Evolutionary conservation across 1,140 invertebrate species (phyloP).

Genomic region (Thaumatotibia leucotreta): DNA sequence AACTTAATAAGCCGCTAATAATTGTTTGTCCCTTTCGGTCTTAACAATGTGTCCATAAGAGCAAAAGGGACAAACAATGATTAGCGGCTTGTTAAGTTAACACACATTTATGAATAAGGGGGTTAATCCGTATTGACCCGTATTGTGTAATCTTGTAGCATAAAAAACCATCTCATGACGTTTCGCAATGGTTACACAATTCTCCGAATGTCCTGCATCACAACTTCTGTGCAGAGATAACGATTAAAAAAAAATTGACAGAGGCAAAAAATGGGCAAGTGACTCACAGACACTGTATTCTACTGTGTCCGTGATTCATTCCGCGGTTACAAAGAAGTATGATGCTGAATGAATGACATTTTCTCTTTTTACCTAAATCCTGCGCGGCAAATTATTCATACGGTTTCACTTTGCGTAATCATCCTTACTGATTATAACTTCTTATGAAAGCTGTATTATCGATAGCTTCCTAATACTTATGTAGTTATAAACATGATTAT

Average conservation of each 20-base stretch:
- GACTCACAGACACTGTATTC: background rate
- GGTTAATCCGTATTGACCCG: too few species aligned
- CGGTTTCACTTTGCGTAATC: background rate
- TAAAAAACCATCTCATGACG: background rate
- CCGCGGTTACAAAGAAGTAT: background rate
- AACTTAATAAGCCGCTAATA: too few species aligned
- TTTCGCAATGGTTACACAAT: slow-evolving; percentile 1
- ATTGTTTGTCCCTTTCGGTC: too few species aligned
- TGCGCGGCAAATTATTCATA: background rate
- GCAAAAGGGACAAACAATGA: too few species aligned
- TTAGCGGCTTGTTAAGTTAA: too few species aligned
- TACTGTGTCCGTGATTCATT: background rate
- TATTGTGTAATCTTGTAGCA: background rate
- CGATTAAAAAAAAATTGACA: background rate
- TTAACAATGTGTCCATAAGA: too few species aligned
- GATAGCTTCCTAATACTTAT: background rate
- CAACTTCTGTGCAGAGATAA: background rate
- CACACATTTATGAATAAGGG: too few species aligned
- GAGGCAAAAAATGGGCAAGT: background rate
- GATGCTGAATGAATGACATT: background rate
- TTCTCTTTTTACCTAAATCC: slow-evolving; percentile 8
- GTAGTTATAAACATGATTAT: too few species aligned
- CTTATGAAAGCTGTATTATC: background rate
- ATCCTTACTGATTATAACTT: background rate
- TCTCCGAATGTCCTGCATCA: background rate